Conservation (phyloP, 2,113 vertebrate species). For the Elephas maximus region DNA sequence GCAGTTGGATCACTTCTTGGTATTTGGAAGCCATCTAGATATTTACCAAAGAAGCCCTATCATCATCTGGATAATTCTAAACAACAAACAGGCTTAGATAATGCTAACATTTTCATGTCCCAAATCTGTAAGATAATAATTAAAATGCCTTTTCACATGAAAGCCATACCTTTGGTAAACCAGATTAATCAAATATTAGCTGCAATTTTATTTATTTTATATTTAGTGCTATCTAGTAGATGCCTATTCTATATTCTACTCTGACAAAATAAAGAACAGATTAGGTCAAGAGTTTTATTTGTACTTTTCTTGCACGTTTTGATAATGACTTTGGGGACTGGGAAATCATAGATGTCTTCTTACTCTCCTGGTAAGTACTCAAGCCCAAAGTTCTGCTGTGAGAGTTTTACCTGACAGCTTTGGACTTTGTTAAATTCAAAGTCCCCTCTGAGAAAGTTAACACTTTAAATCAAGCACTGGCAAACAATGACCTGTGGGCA, state of each 20-base stretch:
- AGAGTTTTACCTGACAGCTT: neutral
- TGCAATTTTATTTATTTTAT: neutral
- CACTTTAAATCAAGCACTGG: neutral
- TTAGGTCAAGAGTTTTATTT: neutral
- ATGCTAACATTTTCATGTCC: neutral
- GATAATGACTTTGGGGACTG: neutral
- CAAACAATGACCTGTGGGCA: neutral
- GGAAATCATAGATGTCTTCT: neutral
- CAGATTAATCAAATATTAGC: neutral
- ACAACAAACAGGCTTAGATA: neutral
- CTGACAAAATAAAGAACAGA: conserved; percentile 3
- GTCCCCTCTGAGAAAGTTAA: neutral
- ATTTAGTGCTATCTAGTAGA: neutral
- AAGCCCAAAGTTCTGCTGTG: neutral
- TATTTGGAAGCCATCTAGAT: conserved; percentile 9
- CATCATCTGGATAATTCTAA: neutral
- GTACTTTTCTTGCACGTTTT: conserved; percentile 20
- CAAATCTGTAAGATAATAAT: conserved; percentile 25
- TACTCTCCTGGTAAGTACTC: conserved; percentile 9
- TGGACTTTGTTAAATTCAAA: conserved; percentile 38
- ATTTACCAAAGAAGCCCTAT: neutral
- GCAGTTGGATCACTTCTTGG: neutral
- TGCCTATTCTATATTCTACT: neutral
- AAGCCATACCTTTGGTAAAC: neutral
- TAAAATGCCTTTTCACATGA: neutral